These are phyloP conservation scores for Maniola hyperantus DNA, from an alignment of 2,888 invertebrate genomes.

Conservation along the genomic window DNA sequence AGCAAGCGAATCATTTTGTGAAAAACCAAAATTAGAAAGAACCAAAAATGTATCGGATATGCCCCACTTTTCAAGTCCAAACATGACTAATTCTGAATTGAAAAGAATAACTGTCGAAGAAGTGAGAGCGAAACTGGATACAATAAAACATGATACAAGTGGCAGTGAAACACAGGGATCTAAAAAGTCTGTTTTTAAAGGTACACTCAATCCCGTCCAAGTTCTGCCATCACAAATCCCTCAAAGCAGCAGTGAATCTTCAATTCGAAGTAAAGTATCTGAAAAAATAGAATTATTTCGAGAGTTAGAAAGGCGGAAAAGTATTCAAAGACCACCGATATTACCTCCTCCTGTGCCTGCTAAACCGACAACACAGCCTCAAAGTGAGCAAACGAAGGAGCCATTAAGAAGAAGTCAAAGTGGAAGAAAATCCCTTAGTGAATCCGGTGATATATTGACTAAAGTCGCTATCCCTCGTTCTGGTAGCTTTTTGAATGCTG, in stretches of 20 bases:
- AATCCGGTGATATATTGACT: constrained; percentile 91
- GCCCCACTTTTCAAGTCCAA: constrained; percentile 75
- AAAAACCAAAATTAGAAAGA: constrained; percentile 78
- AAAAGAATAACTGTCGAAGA: constrained; percentile 79
- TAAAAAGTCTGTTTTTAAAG: constrained; percentile 67
- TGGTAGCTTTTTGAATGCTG: constrained; percentile 92
- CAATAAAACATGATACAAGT: constrained; percentile 71
- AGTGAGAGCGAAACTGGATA: constrained; percentile 82
- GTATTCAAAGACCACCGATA: constrained; percentile 74
- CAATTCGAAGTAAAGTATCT: constrained; percentile 74
- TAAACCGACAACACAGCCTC: constrained; percentile 60
- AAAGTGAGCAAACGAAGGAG: constrained; percentile 60
- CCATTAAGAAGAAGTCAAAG: constrained; percentile 75
- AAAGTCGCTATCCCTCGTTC: constrained; percentile 93
- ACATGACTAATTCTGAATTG: constrained; percentile 62
- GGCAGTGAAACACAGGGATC: constrained; percentile 80
- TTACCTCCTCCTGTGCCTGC: constrained; percentile 75
- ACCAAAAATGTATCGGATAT: constrained; percentile 82
- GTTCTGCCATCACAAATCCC: constrained; percentile 46
- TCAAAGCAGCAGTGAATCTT: constrained; percentile 69
- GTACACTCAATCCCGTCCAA: constrained; percentile 50
- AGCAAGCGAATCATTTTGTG: constrained; percentile 72
- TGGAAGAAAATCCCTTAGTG: constrained; percentile 74
- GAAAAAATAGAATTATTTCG: constrained; percentile 66
- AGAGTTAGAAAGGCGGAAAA: constrained; percentile 73